A percentile compares a stretch with the other conserved stretches of the same genome.
Evolutionary conservation across 2,888 invertebrate genomes (phyloP).

Genomic region (Drosophila trichaetosa): DNA sequence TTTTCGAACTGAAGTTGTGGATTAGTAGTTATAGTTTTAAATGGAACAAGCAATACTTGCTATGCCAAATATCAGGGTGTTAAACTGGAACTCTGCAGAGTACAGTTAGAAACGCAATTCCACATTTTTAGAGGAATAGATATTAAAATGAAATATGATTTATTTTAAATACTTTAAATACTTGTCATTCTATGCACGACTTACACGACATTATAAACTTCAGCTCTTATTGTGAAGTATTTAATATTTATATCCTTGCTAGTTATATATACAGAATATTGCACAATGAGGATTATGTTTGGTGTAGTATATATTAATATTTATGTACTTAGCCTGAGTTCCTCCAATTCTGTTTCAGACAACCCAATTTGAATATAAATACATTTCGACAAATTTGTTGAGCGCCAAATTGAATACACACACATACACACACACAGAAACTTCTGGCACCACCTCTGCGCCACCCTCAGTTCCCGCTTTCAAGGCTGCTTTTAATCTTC

Average conservation of each 20-base stretch:
- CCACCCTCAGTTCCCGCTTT: background rate
- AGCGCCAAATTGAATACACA: conserved; percentile 24
- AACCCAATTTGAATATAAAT: conserved; percentile 25
- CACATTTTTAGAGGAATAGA: background rate
- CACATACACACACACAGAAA: background rate
- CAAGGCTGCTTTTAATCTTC: conserved; percentile 46
- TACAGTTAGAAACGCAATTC: background rate
- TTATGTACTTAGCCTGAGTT: background rate
- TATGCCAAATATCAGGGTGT: background rate
- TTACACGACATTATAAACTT: background rate
- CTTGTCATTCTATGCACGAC: background rate
- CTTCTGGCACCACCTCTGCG: background rate
- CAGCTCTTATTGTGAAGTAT: background rate
- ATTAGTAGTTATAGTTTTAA: background rate
- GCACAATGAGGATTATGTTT: background rate
- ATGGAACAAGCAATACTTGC: background rate
- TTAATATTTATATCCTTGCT: background rate
- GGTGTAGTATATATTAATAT: background rate
- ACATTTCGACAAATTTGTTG: conserved; percentile 22
- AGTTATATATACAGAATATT: background rate
- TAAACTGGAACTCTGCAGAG: background rate
- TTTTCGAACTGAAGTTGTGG: background rate
- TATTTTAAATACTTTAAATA: background rate
- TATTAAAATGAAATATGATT: background rate
- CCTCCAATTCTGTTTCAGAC: background rate